A percentile compares a stretch with the other conserved stretches of the same genome.
Evolutionary conservation across 2,113 vertebrate species (phyloP).

Genomic region (Forbesichthys agassizii): DNA sequence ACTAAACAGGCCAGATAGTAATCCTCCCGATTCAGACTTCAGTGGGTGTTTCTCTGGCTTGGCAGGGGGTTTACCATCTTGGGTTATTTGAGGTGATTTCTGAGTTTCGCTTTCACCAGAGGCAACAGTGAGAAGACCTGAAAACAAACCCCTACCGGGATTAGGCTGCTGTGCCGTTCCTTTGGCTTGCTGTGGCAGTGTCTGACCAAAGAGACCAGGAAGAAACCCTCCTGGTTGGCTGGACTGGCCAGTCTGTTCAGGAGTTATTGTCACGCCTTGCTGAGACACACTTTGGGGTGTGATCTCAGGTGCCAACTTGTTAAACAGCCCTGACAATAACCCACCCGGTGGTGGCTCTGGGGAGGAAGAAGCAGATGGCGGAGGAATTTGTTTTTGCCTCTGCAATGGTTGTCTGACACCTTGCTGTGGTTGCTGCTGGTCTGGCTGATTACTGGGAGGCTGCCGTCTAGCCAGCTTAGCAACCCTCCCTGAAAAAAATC

Average conservation of each 20-base stretch:
- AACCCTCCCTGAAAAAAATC: slow-evolving; percentile 64
- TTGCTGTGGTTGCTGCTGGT: slow-evolving; percentile 62
- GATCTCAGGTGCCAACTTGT: slow-evolving; percentile 78
- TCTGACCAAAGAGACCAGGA: slow-evolving; percentile 66
- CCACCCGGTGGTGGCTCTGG: slow-evolving; percentile 67
- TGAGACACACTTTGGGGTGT: slow-evolving; percentile 40
- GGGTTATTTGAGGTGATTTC: slow-evolving; percentile 37
- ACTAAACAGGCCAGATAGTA: slow-evolving; percentile 76
- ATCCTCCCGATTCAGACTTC: slow-evolving; percentile 61
- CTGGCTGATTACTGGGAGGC: slow-evolving; percentile 27
- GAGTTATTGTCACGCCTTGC: slow-evolving; percentile 28
- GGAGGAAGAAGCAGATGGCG: slow-evolving; percentile 49
- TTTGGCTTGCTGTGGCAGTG: slow-evolving; percentile 31
- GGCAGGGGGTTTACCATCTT: slow-evolving; percentile 26
- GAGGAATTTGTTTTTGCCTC: slow-evolving; percentile 69
- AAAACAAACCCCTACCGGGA: slow-evolving; percentile 69
- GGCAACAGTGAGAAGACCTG: slow-evolving; percentile 78
- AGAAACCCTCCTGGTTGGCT: slow-evolving; percentile 65
- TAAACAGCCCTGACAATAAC: slow-evolving; percentile 75
- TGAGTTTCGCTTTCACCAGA: slow-evolving; percentile 71
- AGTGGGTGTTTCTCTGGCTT: slow-evolving; percentile 39
- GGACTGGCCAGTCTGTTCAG: slow-evolving; percentile 44
- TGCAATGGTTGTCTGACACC: slow-evolving; percentile 68
- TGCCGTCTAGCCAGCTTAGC: slow-evolving; percentile 41
- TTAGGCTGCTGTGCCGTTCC: slow-evolving; percentile 43